Evolutionary conservation across 2,888 invertebrate genomes (phyloP).

Genomic region (Pharmacophagus antenor): DNA sequence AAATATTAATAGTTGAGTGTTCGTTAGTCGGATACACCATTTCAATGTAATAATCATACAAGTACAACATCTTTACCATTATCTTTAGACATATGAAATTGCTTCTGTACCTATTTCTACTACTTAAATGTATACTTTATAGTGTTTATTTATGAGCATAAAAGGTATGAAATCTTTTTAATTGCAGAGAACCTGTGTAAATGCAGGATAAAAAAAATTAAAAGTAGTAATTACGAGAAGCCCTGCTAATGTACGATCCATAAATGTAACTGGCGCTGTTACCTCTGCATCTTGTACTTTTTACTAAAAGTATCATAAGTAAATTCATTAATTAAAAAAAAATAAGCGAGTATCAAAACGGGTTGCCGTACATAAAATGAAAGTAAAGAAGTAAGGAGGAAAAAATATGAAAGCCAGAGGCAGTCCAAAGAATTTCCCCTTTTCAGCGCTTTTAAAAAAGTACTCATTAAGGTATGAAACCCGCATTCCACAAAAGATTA

Average conservation of each 20-base stretch:
- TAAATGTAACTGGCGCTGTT: not conserved
- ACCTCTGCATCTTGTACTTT: not conserved
- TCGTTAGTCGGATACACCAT: too few species aligned
- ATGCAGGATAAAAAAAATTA: not conserved
- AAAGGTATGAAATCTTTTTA: not conserved
- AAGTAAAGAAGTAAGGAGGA: constrained; percentile 33
- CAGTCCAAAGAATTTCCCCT: constrained; percentile 61
- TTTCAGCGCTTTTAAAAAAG: constrained; percentile 71
- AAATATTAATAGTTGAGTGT: too few species aligned
- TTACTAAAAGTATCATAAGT: constrained; percentile 3
- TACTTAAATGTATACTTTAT: too few species aligned
- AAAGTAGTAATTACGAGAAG: not conserved
- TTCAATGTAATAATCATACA: too few species aligned
- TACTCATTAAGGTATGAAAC: constrained; percentile 73
- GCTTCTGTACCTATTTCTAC: too few species aligned
- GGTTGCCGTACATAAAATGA: constrained; percentile 20
- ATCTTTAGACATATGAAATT: too few species aligned
- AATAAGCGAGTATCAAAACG: constrained; percentile 24
- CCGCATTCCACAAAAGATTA: constrained; percentile 79
- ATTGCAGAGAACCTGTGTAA: not conserved
- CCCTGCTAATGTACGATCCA: not conserved
- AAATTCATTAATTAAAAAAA: constrained; percentile 17
- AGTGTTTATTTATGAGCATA: too few species aligned
- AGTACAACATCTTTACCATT: too few species aligned
- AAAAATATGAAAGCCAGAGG: constrained; percentile 47